phyloP scores from a whole-genome alignment of 2,888 invertebrate species.

The Synanthedon formicaeformis region DNA sequence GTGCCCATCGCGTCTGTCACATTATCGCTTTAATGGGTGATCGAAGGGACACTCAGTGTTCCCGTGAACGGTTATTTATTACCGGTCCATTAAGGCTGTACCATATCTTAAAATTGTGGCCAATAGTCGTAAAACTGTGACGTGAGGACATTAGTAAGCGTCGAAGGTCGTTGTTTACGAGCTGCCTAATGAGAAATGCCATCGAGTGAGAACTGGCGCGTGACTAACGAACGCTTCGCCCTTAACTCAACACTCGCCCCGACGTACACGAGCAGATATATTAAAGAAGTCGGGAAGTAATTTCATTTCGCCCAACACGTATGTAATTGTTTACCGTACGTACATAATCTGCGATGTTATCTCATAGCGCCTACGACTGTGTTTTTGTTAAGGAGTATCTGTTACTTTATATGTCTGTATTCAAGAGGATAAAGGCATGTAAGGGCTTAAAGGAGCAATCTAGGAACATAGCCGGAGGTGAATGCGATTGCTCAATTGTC shows the following conservation, averaged over 20 bases:
- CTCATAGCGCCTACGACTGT: not conserved
- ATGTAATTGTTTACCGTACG: slow-evolving; percentile 10
- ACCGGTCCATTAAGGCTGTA: slow-evolving; percentile 24
- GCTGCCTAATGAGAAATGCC: slow-evolving; percentile 54
- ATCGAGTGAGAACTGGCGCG: slow-evolving; percentile 33
- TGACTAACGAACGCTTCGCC: slow-evolving; percentile 40
- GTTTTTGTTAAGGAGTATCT: not conserved
- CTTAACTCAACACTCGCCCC: slow-evolving; percentile 16
- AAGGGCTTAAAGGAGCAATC: slow-evolving; percentile 9
- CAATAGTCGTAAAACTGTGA: slow-evolving; percentile 50
- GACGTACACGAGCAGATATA: slow-evolving; percentile 14
- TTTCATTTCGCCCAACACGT: slow-evolving; percentile 15
- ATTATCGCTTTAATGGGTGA: slow-evolving; percentile 22
- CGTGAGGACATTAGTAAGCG: slow-evolving; percentile 52
- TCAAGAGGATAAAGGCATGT: slow-evolving; percentile 4
- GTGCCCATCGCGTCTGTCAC: slow-evolving; percentile 3
- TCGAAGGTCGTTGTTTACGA: slow-evolving; percentile 58
- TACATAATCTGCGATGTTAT: slow-evolving; percentile 4
- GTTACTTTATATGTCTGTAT: slow-evolving; percentile 15
- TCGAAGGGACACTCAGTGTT: slow-evolving; percentile 25
- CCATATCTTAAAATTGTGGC: slow-evolving; percentile 37
- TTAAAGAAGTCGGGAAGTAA: slow-evolving; percentile 19
- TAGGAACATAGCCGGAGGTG: slow-evolving; percentile 19
- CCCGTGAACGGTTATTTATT: slow-evolving; percentile 27
- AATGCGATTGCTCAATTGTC: slow-evolving; percentile 40